Evolutionary conservation across 2,113 vertebrate genomes (phyloP).

Genomic region (Pangasianodon gigas): DNA sequence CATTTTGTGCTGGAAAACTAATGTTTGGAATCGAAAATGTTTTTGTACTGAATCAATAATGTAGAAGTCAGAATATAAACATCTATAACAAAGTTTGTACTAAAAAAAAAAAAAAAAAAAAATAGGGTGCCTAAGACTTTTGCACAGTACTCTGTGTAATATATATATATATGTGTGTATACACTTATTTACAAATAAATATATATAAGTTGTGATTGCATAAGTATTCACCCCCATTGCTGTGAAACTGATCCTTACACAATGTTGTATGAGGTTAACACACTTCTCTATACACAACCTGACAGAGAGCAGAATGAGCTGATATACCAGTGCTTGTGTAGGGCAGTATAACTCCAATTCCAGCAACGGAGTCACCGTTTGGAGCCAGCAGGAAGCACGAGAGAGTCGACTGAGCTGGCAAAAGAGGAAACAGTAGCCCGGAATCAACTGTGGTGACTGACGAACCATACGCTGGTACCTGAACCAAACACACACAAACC

Average conservation of each 20-base stretch:
- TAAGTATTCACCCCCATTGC: neutral
- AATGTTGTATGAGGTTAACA: neutral
- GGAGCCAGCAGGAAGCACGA: slow-evolving; percentile 78
- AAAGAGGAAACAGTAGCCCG: slow-evolving; percentile 81
- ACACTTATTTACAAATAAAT: neutral
- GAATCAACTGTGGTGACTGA: slow-evolving; percentile 76
- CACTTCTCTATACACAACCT: neutral
- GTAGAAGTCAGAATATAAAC: too few species aligned
- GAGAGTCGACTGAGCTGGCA: slow-evolving; percentile 69
- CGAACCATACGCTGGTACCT: slow-evolving; percentile 55
- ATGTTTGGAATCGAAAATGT: too few species aligned
- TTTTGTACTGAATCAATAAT: too few species aligned
- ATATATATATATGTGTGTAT: too few species aligned
- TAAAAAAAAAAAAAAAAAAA: too few species aligned
- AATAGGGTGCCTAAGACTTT: too few species aligned
- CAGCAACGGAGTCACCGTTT: slow-evolving; percentile 64
- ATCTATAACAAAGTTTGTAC: too few species aligned
- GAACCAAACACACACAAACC: neutral
- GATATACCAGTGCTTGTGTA: slow-evolving; percentile 77
- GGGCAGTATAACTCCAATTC: slow-evolving; percentile 79
- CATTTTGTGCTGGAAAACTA: too few species aligned
- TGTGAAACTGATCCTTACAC: neutral
- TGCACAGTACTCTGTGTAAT: too few species aligned
- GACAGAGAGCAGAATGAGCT: neutral
- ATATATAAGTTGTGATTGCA: neutral